phyloP scores from a whole-genome alignment of 2,797 vertebrate genomes.

The Lithobates sylvaticus region DNA sequence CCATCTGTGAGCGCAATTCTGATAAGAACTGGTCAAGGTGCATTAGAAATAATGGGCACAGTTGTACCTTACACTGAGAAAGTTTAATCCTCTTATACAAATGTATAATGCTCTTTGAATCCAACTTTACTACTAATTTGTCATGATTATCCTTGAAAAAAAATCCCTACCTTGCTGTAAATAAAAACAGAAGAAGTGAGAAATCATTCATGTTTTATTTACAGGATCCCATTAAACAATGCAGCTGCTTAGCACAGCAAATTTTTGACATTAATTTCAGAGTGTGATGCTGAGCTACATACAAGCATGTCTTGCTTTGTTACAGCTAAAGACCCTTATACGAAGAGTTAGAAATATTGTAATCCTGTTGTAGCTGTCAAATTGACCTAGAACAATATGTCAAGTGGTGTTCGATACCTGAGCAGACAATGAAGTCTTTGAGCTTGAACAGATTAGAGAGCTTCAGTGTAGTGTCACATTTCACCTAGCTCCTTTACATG shows the following conservation, averaged over 20 bases:
- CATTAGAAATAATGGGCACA: slow-evolving; percentile 23
- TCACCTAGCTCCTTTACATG: slow-evolving; percentile 30
- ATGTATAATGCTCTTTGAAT: slow-evolving; percentile 12
- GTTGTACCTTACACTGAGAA: slow-evolving; percentile 4
- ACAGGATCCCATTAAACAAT: slow-evolving; percentile 16
- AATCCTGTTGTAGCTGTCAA: slow-evolving; percentile 57
- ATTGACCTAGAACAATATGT: slow-evolving; percentile 61
- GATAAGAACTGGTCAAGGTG: slow-evolving; percentile 38
- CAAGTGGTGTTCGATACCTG: slow-evolving; percentile 59
- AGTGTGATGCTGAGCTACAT: neutral
- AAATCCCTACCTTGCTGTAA: slow-evolving; percentile 35
- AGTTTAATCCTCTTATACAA: slow-evolving; percentile 50
- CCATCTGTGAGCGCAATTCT: neutral
- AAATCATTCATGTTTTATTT: slow-evolving; percentile 31
- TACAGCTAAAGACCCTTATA: slow-evolving; percentile 35
- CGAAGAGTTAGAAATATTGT: slow-evolving; percentile 55
- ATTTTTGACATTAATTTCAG: slow-evolving; percentile 24
- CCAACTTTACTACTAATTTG: slow-evolving; percentile 28
- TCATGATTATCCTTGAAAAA: slow-evolving; percentile 22
- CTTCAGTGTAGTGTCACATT: slow-evolving; percentile 40
- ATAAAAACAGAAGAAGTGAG: slow-evolving; percentile 16
- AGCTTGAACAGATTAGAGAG: slow-evolving; percentile 43
- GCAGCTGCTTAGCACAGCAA: slow-evolving; percentile 3
- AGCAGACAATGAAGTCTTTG: slow-evolving; percentile 42
- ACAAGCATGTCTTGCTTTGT: slow-evolving; percentile 53